Evolutionary conservation across 2,888 invertebrate genomes (phyloP).

Genomic region (Eilema griseolum): DNA sequence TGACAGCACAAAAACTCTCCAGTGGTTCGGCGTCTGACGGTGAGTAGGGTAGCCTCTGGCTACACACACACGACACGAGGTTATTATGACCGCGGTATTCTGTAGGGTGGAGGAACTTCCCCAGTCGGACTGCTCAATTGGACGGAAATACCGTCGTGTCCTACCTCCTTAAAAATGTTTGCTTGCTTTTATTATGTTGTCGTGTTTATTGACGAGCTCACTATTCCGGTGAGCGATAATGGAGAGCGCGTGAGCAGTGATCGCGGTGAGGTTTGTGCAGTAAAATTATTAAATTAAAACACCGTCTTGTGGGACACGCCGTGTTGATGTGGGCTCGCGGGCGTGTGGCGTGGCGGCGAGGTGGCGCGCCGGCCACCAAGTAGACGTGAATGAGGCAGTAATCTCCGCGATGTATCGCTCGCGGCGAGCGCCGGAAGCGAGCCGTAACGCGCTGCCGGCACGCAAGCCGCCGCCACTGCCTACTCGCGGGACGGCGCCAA

Average conservation of each 20-base stretch:
- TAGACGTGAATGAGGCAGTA: constrained; percentile 51
- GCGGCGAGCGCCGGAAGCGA: constrained; percentile 40
- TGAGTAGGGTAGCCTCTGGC: no score
- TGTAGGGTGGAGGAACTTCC: no score
- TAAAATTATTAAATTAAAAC: not conserved
- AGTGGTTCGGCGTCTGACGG: no score
- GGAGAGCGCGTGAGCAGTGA: not conserved
- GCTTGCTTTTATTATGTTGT: not conserved
- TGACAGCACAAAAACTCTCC: no score
- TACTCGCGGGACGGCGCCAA: not conserved
- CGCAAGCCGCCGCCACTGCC: constrained; percentile 30
- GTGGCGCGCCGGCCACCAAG: no score
- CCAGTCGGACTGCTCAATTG: no score
- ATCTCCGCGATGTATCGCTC: constrained; percentile 39
- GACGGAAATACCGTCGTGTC: no score
- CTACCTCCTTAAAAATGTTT: no score
- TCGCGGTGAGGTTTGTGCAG: not conserved
- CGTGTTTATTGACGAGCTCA: not conserved
- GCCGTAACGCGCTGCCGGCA: constrained; percentile 46
- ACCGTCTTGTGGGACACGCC: not conserved
- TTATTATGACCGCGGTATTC: no score
- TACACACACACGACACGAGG: no score
- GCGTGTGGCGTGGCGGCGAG: not conserved
- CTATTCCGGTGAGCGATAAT: not conserved
- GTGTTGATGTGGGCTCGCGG: not conserved